Conservation (phyloP, 2,113 vertebrate genomes). For the Prionailurus viverrinus region DNA sequence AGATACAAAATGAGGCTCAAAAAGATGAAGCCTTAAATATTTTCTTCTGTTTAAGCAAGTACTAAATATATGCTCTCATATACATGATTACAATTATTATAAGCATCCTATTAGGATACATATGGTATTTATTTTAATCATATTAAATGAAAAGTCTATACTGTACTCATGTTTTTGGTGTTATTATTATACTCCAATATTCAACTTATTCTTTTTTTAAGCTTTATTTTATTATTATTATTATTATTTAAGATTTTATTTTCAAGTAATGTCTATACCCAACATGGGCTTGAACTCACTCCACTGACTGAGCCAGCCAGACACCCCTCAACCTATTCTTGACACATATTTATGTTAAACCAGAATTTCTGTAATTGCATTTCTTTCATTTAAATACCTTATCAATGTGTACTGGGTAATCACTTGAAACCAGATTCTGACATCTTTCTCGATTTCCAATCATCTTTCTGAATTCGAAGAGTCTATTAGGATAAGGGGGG, state of each 20-base stretch:
- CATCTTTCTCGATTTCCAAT: constrained; percentile 97
- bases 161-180: neutral
- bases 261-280: no score
- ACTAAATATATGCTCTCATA: constrained; percentile 19
- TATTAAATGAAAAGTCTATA: constrained; percentile 1
- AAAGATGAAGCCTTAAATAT: constrained; percentile 52
- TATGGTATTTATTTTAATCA: constrained; percentile 11
- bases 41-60: constrained; percentile 38
- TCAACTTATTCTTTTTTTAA: neutral
- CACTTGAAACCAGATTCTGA: constrained; percentile 93
- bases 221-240: neutral
- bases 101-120: neutral
- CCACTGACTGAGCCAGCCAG: neutral
- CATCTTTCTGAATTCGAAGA: constrained; percentile 98
- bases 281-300: no score
- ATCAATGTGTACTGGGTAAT: constrained; percentile 96
- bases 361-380: neutral
- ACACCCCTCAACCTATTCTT: neutral
- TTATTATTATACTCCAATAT: neutral
- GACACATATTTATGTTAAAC: constrained; percentile 9
- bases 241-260: neutral
- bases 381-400: constrained; percentile 90
- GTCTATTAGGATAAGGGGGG: constrained; percentile 87
- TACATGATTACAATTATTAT: neutral
- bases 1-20: constrained; percentile 54